Base-by-base conservation (phyloP, 2,113 vertebrate species). In the Carassius gibelio region DNA sequence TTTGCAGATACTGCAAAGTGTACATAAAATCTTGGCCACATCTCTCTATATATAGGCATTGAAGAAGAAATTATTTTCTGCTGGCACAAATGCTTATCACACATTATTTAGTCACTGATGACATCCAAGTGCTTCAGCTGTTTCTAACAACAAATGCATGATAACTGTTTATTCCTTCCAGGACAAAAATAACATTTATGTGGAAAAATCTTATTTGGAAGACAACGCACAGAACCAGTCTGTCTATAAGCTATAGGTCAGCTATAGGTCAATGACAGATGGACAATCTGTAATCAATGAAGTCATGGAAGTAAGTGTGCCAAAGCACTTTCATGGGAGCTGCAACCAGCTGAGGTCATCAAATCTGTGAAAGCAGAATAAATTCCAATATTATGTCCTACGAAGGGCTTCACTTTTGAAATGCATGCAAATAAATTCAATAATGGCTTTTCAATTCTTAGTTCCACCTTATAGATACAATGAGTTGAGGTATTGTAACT, bases 291-390 rank as follows among this genome's bases (percentile, higher is more conserved):
- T 13, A 55, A 61, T 26, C 10, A 36, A 62, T 23, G 45, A 10
- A 45, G 21, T 23, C 34, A 80, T 21, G 8, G 30, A 50, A n/a
- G 72, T 34, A 59, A 74, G 15, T 52, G 26, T 84, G 36, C 15
- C 15, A 23, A 57, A 71, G 71, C 13, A 26, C 48, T 30, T 78
- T 83, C 68, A 91, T 23, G 81, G 83, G 5, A 87, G 71, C 66
- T 93, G 88, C 79, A 95, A 89, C 95, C 95, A 95, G 77, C 88
- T 91, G 82, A 94, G 71, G 88, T 95, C 92, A 21, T 94, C 93
- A 77, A 90, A 91, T 88, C 95, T 95, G 86, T 85, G 85, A 86
- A 57, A 88, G 42, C 69, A 85, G 52, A 50, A 83, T 26, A 89
- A 81, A 55, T 14, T 14, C 42, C 13, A 72, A 5, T 83, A 84